Base-by-base conservation (phyloP, 2,888 invertebrate genomes). In the Muscina levida region DNA sequence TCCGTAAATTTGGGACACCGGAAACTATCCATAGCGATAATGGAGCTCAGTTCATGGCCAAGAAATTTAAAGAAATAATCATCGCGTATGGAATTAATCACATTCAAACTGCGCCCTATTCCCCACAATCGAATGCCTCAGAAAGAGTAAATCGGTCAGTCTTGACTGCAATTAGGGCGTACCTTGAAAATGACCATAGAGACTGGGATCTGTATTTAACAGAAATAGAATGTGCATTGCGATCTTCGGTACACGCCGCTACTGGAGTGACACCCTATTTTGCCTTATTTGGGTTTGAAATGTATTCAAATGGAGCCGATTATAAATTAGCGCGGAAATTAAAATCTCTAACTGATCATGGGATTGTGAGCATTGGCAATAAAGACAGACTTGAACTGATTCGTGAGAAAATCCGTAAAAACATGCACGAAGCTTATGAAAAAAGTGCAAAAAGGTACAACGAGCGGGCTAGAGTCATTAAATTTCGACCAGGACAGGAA, bases 241-340 rank as follows among this genome's bases (percentile, higher is more conserved):
- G n/a, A n/a, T n/a, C n/a, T n/a, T n/a, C n/a, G n/a, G n/a, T n/a
- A n/a, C n/a, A 15, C 19, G 19, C 4, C 59, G 2, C 31, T 8
- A 72, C 53, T 1, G 71, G 74, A 0, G 59, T 74, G 15, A 44
- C 48, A 4, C 79, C 74, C 1, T 75, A 67, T 48, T 71, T 74
- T 15, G 68, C 78, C 1, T n/a, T 75, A 5, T 79, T 67, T 37
- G 79, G 67, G 0, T 31, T 72, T 22, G 11, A 74, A 0, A 59
- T 74, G 57, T 74, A 48, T n/a, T 11, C 56, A 4, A 39, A 19
- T 48, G 72, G 72, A 3, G 10, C 19, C 1, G 72, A 77, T 31
- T 77, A 77, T 26, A 72, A 67, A 39, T 46, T 78, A n/a, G 78
- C 70, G 0, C 24, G 22, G 10, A 19, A 73, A 68, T 5, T 72